Evolutionary conservation across 2,888 invertebrate species (phyloP).

Genomic region (Callimorpha dominula): DNA sequence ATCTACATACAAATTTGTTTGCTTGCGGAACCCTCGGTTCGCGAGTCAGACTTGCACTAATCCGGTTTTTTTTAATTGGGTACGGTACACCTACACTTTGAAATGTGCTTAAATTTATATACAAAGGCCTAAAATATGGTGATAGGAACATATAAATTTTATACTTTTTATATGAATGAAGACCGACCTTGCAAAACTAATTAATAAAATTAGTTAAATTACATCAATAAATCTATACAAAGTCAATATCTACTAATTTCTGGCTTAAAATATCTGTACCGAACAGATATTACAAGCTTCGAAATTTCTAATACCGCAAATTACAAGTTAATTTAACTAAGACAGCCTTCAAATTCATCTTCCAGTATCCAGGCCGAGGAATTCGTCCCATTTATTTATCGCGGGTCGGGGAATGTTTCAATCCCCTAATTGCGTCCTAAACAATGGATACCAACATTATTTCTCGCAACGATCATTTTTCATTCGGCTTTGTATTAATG

Average conservation of each 20-base stretch:
- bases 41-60: no score
- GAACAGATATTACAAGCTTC: background rate
- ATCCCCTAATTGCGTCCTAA: background rate
- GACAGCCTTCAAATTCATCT: background rate
- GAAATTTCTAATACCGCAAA: background rate
- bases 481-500: background rate
- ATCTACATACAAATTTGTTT: no score
- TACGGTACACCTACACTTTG: no score
- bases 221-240: background rate
- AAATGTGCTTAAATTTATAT: no score
- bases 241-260: background rate
- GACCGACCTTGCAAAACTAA: background rate
- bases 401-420: background rate
- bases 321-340: background rate
- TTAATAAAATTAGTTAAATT: background rate
- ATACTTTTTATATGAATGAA: background rate
- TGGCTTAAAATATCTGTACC: no score
- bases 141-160: no score
- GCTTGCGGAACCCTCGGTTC: no score
- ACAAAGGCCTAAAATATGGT: no score
- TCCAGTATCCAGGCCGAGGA: background rate
- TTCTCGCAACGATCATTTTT: background rate
- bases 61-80: no score
- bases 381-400: conserved; percentile 3
- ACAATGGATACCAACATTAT: background rate